Conservation (phyloP, 2,113 vertebrate species). For the Hemichromis elongatus region DNA sequence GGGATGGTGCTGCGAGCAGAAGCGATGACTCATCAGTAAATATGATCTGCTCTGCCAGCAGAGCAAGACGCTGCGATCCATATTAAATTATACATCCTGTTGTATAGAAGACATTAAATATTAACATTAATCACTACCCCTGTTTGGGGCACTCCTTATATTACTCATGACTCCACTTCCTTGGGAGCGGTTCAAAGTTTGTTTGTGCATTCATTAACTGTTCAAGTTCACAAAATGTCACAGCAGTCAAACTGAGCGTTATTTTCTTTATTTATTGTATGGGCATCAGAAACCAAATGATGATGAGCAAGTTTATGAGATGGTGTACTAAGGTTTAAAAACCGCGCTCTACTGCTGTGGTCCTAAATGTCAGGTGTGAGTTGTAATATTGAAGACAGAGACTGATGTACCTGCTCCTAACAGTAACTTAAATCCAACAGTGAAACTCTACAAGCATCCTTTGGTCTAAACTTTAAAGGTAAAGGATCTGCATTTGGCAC, state of each 20-base stretch:
- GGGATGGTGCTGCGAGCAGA: background rate
- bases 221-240: background rate
- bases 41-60: constrained; percentile 20
- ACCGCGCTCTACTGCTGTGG: fast-evolving
- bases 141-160: background rate
- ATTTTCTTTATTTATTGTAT: background rate
- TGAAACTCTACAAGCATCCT: background rate
- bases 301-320: background rate
- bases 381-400: background rate
- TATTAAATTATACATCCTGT: constrained; percentile 43
- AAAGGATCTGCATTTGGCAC: background rate
- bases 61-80: constrained; percentile 12
- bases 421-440: background rate
- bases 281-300: background rate
- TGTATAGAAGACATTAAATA: constrained; percentile 22
- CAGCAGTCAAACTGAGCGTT: background rate
- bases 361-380: background rate
- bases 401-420: background rate
- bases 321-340: background rate
- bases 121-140: constrained; percentile 3
- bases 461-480: background rate
- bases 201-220: background rate
- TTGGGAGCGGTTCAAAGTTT: constrained; percentile 1
- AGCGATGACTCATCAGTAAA: constrained; percentile 35
- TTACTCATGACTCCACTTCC: background rate